Conservation (phyloP, 2,888 invertebrate species). For the Rhagophthalmus giganteus region DNA sequence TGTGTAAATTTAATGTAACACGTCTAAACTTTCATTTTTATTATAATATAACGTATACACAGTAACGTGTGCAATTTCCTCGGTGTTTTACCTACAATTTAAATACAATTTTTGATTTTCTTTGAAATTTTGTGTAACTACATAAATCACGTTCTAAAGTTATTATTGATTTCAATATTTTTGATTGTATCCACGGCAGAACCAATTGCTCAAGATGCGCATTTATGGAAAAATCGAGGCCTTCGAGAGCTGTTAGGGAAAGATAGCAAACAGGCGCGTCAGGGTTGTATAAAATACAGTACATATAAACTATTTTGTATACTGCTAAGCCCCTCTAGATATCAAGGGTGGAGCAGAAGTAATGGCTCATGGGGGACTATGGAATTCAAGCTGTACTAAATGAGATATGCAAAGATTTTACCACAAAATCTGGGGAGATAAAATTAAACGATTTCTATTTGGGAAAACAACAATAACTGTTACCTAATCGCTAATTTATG, state of each 20-base stretch:
- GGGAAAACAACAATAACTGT: no score
- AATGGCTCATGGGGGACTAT: slow-evolving; percentile 13
- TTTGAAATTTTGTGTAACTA: no score
- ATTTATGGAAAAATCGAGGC: slow-evolving; percentile 19
- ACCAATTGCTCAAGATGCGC: slow-evolving; percentile 11
- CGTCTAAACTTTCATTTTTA: no score
- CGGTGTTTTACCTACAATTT: no score
- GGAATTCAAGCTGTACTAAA: slow-evolving; percentile 10
- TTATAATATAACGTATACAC: no score
- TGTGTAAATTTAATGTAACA: no score
- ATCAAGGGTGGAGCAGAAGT: slow-evolving; percentile 12
- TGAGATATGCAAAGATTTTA: slow-evolving; percentile 20
- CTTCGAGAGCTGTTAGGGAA: slow-evolving; percentile 18
- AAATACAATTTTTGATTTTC: no score
- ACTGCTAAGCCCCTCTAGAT: slow-evolving; percentile 15
- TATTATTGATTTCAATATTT: slow-evolving; percentile 1
- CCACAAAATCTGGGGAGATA: slow-evolving; percentile 4
- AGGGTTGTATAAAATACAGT: slow-evolving; percentile 17
- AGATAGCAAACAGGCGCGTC: slow-evolving; percentile 26
- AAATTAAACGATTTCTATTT: neutral
- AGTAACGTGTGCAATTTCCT: no score
- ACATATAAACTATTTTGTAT: slow-evolving; percentile 22
- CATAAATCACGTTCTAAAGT: neutral
- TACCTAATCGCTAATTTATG: slow-evolving; percentile 1
- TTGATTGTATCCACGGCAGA: slow-evolving; percentile 4